Evolutionary conservation across 1,140 invertebrate species (phyloP).

Genomic region (Laodelphax striatellus): DNA sequence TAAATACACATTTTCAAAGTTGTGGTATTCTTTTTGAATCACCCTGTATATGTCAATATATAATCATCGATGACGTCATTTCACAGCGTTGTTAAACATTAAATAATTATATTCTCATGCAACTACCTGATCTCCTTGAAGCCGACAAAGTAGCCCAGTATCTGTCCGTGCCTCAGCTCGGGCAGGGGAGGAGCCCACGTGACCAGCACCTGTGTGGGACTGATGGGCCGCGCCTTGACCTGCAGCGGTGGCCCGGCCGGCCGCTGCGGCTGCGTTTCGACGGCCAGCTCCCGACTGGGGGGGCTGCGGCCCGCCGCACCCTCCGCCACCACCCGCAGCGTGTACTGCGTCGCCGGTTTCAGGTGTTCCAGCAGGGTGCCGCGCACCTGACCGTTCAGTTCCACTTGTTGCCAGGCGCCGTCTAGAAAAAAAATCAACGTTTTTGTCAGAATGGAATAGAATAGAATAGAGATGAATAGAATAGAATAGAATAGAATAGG

Average conservation of each 20-base stretch:
- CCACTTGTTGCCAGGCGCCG: slow-evolving; percentile 52
- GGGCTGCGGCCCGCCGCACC: slow-evolving; percentile 60
- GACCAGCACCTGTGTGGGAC: slow-evolving; percentile 62
- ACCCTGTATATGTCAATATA: too few relatives aligned
- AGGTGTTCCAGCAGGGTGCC: slow-evolving; percentile 54
- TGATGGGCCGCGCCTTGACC: slow-evolving; percentile 53
- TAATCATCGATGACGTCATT: too few relatives aligned
- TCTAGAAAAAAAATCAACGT: slow-evolving; percentile 25
- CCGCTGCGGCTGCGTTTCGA: slow-evolving; percentile 63
- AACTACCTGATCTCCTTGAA: slow-evolving; percentile 32
- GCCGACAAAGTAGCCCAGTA: slow-evolving; percentile 57
- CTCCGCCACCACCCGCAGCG: slow-evolving; percentile 60
- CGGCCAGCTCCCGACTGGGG: slow-evolving; percentile 52
- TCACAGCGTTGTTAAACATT: too few relatives aligned
- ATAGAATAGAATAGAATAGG: too few relatives aligned
- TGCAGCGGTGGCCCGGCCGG: slow-evolving; percentile 62
- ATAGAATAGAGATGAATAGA: too few relatives aligned
- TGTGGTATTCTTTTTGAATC: too few relatives aligned
- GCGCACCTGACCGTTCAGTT: slow-evolving; percentile 46
- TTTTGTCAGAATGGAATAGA: too few relatives aligned
- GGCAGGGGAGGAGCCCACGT: slow-evolving; percentile 59
- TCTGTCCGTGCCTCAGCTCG: slow-evolving; percentile 57
- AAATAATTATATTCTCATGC: too few relatives aligned
- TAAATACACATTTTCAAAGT: too few relatives aligned
- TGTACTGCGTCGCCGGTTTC: slow-evolving; percentile 65